Percentiles rank a stretch among this genome's conserved stretches.
phyloP scores from a whole-genome alignment of 2,113 vertebrate species.

The Cryptotis parvus region DNA sequence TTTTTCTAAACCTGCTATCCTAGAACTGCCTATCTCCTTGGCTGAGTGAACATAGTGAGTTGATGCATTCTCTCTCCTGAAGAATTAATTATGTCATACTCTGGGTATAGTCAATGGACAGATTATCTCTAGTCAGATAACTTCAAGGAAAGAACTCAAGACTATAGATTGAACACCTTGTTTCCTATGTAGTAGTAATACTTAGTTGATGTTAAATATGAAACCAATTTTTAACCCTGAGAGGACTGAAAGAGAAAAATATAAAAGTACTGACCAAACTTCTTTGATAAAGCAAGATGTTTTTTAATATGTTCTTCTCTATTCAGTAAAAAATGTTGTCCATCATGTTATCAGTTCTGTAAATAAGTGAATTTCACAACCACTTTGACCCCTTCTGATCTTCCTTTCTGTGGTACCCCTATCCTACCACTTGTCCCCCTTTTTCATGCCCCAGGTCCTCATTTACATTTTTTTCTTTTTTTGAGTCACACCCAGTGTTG shows the following conservation, averaged over 20 bases:
- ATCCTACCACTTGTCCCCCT: too few relatives aligned
- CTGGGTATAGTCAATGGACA: not conserved
- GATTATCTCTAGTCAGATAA: not conserved
- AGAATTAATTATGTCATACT: not conserved
- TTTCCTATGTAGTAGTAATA: not conserved
- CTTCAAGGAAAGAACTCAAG: not conserved
- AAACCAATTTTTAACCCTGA: not conserved
- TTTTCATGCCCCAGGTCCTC: too few relatives aligned
- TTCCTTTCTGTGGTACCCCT: too few relatives aligned
- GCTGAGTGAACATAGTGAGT: not conserved
- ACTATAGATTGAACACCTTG: not conserved
- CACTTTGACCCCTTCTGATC: too few relatives aligned
- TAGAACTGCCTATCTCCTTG: not conserved
- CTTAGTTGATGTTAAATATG: not conserved
- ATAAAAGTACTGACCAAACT: not conserved
- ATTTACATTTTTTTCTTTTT: too few relatives aligned
- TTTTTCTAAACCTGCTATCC: not conserved
- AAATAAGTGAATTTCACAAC: not conserved
- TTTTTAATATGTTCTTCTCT: not conserved
- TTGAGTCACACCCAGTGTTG: too few relatives aligned
- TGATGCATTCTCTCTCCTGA: not conserved
- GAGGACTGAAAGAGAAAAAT: constrained; percentile 1
- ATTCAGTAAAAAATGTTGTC: not conserved
- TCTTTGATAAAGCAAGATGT: not conserved
- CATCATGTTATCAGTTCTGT: not conserved